Evolutionary conservation across 2,888 invertebrate species (phyloP).

Genomic region (Empis stercorea): DNA sequence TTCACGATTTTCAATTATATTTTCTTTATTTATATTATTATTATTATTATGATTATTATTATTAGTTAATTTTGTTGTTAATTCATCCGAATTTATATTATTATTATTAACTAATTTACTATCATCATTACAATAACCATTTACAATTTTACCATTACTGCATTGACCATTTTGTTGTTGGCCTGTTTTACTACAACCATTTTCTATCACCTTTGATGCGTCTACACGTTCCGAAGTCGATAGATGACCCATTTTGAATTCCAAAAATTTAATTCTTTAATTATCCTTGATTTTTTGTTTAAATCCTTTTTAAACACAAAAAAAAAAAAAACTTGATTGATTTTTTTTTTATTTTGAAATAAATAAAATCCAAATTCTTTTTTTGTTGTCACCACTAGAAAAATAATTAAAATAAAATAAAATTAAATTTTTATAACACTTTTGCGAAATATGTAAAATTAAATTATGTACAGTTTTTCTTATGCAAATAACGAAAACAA

Average conservation of each 20-base stretch:
- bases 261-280: too few relatives aligned
- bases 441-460: too few relatives aligned
- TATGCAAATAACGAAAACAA: too few relatives aligned
- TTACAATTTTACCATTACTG: constrained; percentile 11
- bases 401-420: too few relatives aligned
- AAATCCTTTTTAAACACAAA: too few relatives aligned
- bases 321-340: too few relatives aligned
- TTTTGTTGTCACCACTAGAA: too few relatives aligned
- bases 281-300: too few relatives aligned
- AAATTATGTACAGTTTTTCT: too few relatives aligned
- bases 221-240: constrained; percentile 29
- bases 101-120: background rate
- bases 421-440: too few relatives aligned
- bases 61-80: background rate
- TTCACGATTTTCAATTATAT: constrained; percentile 10
- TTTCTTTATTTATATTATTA: constrained; percentile 5
- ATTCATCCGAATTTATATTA: background rate
- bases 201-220: constrained; percentile 16
- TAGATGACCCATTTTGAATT: constrained; percentile 33
- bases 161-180: constrained; percentile 9
- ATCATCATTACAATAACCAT: constrained; percentile 4
- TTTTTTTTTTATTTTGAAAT: too few relatives aligned
- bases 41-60: background rate
- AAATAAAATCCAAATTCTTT: too few relatives aligned
- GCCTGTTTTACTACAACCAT: constrained; percentile 9